Conservation (phyloP, 2,113 vertebrate species). For the Sapayoa aenigma region DNA sequence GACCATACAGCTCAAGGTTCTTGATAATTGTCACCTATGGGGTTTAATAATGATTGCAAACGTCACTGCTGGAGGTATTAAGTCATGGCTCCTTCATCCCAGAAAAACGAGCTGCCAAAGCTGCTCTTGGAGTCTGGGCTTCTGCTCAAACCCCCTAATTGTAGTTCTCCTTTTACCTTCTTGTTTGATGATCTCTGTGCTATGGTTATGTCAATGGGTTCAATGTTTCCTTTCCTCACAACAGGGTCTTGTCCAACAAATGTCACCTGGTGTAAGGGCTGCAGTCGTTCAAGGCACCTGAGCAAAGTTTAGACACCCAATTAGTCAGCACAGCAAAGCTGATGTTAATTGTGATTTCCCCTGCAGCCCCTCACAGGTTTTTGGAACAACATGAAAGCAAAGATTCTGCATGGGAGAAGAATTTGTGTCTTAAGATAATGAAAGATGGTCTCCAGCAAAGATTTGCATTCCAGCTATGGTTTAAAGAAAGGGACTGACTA, state of each 20-base stretch:
- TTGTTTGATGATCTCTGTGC: slow-evolving; percentile 91
- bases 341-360: neutral
- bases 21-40: slow-evolving; percentile 90
- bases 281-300: slow-evolving; percentile 87
- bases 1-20: slow-evolving; percentile 90
- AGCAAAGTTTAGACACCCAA: neutral
- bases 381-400: neutral
- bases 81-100: neutral
- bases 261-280: slow-evolving; percentile 85
- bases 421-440: neutral
- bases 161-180: slow-evolving; percentile 78
- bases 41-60: neutral
- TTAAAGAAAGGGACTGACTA: neutral
- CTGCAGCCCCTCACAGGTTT: neutral
- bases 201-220: slow-evolving; percentile 84
- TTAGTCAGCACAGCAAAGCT: neutral
- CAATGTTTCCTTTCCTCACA: slow-evolving; percentile 86
- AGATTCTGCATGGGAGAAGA: neutral
- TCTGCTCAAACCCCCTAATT: neutral
- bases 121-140: neutral
- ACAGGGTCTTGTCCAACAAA: slow-evolving; percentile 83
- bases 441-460: neutral
- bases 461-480: neutral
- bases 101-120: neutral
- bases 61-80: neutral